Evolutionary conservation across 2,113 vertebrate genomes (phyloP), one percentile per base, ranked within the genome.

Genomic region (Charina bottae): DNA sequence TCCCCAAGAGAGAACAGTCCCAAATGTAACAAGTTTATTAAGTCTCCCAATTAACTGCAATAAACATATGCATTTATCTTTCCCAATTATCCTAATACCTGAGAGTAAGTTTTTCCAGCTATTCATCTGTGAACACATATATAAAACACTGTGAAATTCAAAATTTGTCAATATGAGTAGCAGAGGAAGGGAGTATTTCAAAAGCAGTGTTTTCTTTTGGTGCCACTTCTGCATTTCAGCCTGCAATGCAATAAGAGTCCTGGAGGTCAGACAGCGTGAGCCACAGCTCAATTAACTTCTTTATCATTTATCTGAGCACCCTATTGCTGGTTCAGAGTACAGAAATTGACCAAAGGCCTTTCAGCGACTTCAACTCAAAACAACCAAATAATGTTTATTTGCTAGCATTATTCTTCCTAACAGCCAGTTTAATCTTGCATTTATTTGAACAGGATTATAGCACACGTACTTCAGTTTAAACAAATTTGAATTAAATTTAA

Each of bases 1-100:
- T 37, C 86, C 86, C 85, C 56, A 58, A 54, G 91, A 92, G 83
- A 87, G 19, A 2, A 23, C 12, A 13, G 17, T 33, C 72, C 78
- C 91, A 58, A 84, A 68, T 11, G 5, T 37, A 88, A 55, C 88
- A 11, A 28, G 26, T 58, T 87, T 21, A 59, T 15, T 37, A 88
- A 84, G 42, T 26, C 62, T 85, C 64, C 72, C 33, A 37, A 59
- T 91, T 91, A 88, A 87, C 49, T 93, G 90, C 1, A 28, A 7
- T 53, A 56, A 37, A 19, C 46, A 62, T 24, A 62, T 6, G 26
- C 46, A 21, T 26, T 12, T 8, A 19, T 15, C 87, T 26, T 89
- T 24, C 58, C 87, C 2, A 6, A 60, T 59, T 33, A 55, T n/a
- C 15, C 1, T 19, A 58, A 24, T 62, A 85, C 56, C 64, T 21